Percentiles rank a stretch among this genome's conserved stretches.
These are phyloP conservation scores for Hesperophylax magnus DNA, from an alignment of 1,140 invertebrate species.

Conservation along the genomic window DNA sequence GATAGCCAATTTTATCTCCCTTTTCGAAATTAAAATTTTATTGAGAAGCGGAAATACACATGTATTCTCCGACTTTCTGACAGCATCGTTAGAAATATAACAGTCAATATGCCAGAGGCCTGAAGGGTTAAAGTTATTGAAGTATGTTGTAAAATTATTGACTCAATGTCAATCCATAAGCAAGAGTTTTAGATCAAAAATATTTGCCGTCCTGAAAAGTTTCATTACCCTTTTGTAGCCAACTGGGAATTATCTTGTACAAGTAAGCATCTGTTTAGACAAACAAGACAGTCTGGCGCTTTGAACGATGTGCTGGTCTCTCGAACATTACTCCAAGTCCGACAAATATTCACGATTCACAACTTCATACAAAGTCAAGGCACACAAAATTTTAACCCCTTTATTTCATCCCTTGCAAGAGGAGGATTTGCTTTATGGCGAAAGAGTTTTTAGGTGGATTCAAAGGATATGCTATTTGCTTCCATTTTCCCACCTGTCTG, in stretches of 20 bases:
- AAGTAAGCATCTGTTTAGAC: constrained; percentile 18
- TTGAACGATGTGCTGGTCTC: constrained; percentile 50
- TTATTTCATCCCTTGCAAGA: constrained; percentile 26
- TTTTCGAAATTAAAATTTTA: too few relatives aligned
- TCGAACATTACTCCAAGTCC: constrained; percentile 53
- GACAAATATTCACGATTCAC: constrained; percentile 34
- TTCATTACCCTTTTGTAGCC: constrained; percentile 2
- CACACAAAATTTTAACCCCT: constrained; percentile 27
- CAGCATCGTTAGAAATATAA: too few relatives aligned
- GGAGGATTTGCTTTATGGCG: constrained; percentile 9
- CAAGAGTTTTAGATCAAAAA: neutral
- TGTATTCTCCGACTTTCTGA: too few relatives aligned
- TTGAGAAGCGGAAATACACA: too few relatives aligned
- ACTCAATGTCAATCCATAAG: neutral
- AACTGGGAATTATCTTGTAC: neutral
- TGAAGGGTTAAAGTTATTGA: too few relatives aligned
- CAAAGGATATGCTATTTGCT: neutral
- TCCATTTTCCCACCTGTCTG: too few relatives aligned
- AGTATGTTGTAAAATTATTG: too few relatives aligned
- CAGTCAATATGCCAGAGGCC: too few relatives aligned
- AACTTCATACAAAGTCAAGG: constrained; percentile 40
- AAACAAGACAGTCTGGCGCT: constrained; percentile 49
- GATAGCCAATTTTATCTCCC: too few relatives aligned
- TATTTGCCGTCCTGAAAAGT: neutral
- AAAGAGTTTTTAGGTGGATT: neutral